These are phyloP conservation scores for Rhabdornis inornatus DNA, from an alignment of 2,113 vertebrate species.

Conservation along the genomic window DNA sequence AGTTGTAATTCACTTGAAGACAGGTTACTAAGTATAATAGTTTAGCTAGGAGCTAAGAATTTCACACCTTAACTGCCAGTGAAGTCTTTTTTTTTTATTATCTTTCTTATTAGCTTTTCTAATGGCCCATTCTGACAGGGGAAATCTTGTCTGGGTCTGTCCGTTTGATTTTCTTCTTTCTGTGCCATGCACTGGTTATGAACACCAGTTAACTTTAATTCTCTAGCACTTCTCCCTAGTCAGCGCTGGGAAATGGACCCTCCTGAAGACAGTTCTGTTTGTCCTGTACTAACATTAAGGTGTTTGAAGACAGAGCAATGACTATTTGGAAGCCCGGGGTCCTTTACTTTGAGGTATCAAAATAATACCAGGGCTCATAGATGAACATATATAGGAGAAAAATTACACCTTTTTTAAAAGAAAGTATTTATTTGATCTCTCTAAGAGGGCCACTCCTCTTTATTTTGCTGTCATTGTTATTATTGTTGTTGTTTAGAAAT, in stretches of 20 bases:
- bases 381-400: not conserved
- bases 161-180: not conserved
- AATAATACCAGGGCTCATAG: not conserved
- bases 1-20: not conserved
- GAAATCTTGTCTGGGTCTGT: not conserved
- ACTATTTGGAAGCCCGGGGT: not conserved
- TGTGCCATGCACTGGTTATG: not conserved
- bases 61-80: not conserved
- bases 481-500: not conserved
- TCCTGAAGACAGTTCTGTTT: not conserved
- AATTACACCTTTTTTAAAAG: not conserved
- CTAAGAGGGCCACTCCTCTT: not conserved
- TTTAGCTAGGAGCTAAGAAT: not conserved
- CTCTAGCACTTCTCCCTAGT: not conserved
- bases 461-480: fast-evolving
- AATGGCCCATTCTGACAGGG: not conserved
- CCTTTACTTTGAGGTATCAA: not conserved
- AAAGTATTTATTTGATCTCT: not conserved
- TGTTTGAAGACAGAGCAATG: not conserved
- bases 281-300: not conserved
- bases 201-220: not conserved
- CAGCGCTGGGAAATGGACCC: not conserved
- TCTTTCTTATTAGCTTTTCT: not conserved
- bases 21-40: not conserved
- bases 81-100: not conserved